Percentiles rank a stretch among this genome's conserved stretches.
Evolutionary conservation across 2,888 invertebrate species (phyloP).

Genomic region (Drosophila paracracens): DNA sequence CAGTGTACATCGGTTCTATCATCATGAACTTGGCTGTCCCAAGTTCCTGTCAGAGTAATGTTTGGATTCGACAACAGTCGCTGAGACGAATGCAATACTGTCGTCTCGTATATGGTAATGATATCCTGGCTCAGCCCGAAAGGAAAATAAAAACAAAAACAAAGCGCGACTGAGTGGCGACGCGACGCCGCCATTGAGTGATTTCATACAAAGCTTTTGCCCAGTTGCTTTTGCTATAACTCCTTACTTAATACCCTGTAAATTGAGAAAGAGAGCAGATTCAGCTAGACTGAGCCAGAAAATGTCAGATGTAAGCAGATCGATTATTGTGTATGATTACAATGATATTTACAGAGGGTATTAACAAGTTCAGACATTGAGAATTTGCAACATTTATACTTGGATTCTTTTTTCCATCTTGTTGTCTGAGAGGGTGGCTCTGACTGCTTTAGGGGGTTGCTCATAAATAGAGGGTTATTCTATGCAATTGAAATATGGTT

Average conservation of each 20-base stretch:
- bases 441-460: conserved; percentile 33
- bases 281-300: background rate
- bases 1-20: conserved; percentile 9
- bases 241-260: conserved; percentile 40
- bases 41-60: conserved; percentile 6
- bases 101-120: conserved; percentile 74
- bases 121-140: conserved; percentile 67
- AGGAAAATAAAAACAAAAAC: conserved; percentile 43
- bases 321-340: background rate
- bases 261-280: background rate
- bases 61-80: conserved; percentile 50
- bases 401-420: background rate
- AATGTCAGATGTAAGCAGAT: background rate
- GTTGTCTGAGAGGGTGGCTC: conserved; percentile 42
- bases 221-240: conserved; percentile 27
- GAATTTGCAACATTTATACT: background rate
- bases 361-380: background rate
- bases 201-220: conserved; percentile 54
- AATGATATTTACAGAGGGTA: conserved; percentile 30
- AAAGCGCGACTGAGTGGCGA: conserved; percentile 77
- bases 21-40: conserved; percentile 28
- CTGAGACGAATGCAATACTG: conserved; percentile 59
- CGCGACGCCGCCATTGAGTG: conserved; percentile 59
- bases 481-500: conserved; percentile 61
- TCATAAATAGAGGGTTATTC: conserved; percentile 59